Evolutionary conservation across 2,797 vertebrate species (phyloP), one percentile per base, ranked within the genome.

Genomic region (Aeoliscus strigatus): DNA sequence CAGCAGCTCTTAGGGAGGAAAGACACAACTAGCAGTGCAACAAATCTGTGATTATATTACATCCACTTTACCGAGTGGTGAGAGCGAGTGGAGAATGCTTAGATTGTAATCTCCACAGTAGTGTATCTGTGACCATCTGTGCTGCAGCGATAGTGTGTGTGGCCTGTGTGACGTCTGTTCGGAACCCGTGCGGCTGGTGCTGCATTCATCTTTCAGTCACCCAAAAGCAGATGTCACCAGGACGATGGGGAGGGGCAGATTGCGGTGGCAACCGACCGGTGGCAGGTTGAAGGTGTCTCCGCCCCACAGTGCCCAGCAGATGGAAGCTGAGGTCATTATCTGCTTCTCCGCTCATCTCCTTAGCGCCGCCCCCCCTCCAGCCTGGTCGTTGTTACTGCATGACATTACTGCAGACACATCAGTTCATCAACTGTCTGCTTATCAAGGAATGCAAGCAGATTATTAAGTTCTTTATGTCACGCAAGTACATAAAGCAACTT

Each of bases 151-250:
- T 60, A 40, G 50, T 31, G 28, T 47, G 36, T 47, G 42, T 41
- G 53, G 66, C 66, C 66, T 61, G 62, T 36, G 65, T 83, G 81
- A 77, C 60, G 79, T 76, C 75, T 74, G 71, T 71, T 73, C 59
- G 48, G 76, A 73, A 68, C 58, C 66, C 70, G 23, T 75, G 74
- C 60, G 76, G 62, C 73, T 70, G 71, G 80, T 76, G 75, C 75
- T 68, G 82, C 82, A 79, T 80, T 87, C 81, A 87, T 87, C 83
- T 80, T 58, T 82, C 80, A 77, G 75, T 85, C 82, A 81, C 68
- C 83, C 82, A 81, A 82, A 83, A 84, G 76, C 87, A 88, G 86
- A 88, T 88, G 87, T 86, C 86, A 85, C 77, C 64, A 46, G 73
- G 73, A 71, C 53, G 79, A 85, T 74, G 67, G 76, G 84, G 81